A percentile compares a stretch with the other conserved stretches of the same genome.
Evolutionary conservation across 2,113 vertebrate species (phyloP).

Genomic region (Leucosticte australis): DNA sequence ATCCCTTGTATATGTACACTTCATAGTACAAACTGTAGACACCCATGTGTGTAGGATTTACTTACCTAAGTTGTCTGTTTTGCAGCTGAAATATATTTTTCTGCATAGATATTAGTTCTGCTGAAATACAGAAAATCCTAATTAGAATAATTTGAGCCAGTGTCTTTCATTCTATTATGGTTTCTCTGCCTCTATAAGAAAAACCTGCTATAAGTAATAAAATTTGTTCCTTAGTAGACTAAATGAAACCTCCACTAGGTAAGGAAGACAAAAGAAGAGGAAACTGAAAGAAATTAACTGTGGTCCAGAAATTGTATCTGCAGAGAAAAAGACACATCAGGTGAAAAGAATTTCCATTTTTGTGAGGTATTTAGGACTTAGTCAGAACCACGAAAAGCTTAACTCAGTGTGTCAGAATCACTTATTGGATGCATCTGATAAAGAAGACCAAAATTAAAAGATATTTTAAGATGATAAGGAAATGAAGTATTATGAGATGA

Average conservation of each 20-base stretch:
- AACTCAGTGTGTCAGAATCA: neutral
- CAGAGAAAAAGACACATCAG: neutral
- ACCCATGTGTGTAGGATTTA: neutral
- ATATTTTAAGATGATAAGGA: neutral
- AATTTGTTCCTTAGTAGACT: neutral
- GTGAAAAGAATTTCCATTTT: fast-evolving
- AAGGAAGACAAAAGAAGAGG: neutral
- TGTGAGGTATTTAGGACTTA: neutral
- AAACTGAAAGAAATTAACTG: neutral
- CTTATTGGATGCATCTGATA: neutral
- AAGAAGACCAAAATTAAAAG: neutral
- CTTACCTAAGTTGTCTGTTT: neutral
- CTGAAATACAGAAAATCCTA: neutral
- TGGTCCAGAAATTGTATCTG: neutral
- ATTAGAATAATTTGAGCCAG: neutral
- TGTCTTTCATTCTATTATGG: neutral
- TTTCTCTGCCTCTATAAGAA: neutral
- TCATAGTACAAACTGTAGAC: neutral
- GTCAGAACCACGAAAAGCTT: neutral
- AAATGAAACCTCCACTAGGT: neutral
- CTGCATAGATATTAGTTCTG: neutral
- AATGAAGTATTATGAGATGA: neutral
- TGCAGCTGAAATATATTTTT: neutral
- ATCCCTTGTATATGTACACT: neutral
- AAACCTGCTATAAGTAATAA: neutral